Percentiles rank a stretch among this genome's conserved stretches.
These are phyloP conservation scores for Elanus axillaris DNA, from an alignment of 2,113 vertebrate species.

Conservation along the genomic window DNA sequence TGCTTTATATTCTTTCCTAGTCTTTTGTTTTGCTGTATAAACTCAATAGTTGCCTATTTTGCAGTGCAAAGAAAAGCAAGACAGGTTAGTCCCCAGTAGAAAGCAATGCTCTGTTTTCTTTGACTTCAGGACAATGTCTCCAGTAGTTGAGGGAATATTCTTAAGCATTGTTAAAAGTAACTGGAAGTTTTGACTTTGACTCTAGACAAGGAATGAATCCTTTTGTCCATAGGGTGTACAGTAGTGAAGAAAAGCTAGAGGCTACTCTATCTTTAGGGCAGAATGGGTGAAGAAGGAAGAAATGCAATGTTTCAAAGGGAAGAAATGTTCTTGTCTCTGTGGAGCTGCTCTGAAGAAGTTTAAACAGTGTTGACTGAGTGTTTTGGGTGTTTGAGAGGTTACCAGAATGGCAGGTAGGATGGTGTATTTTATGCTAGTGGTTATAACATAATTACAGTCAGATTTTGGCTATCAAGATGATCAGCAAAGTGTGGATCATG, in stretches of 20 bases:
- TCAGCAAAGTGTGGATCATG: neutral
- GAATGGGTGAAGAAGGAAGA: neutral
- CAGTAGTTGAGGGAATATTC: neutral
- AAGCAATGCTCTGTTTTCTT: neutral
- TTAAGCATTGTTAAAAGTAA: neutral
- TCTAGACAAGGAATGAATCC: neutral
- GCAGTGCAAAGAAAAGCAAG: neutral
- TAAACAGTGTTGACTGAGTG: neutral
- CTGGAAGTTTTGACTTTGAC: neutral
- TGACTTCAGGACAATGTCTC: neutral
- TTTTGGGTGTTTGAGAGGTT: neutral
- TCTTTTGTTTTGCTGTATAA: neutral
- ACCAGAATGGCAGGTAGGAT: neutral
- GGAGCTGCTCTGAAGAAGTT: neutral
- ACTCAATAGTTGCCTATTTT: neutral
- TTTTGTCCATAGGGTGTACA: neutral
- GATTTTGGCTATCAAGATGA: neutral
- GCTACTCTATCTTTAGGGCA: neutral
- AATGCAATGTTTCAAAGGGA: neutral
- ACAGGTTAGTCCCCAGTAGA: neutral
- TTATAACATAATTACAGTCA: neutral
- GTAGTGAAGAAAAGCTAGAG: neutral
- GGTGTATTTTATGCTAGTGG: accelerated
- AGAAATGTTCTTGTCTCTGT: neutral
- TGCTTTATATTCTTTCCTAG: neutral